phyloP scores from a whole-genome alignment of 2,888 invertebrate species.

The Orthonychiurus folsomi region DNA sequence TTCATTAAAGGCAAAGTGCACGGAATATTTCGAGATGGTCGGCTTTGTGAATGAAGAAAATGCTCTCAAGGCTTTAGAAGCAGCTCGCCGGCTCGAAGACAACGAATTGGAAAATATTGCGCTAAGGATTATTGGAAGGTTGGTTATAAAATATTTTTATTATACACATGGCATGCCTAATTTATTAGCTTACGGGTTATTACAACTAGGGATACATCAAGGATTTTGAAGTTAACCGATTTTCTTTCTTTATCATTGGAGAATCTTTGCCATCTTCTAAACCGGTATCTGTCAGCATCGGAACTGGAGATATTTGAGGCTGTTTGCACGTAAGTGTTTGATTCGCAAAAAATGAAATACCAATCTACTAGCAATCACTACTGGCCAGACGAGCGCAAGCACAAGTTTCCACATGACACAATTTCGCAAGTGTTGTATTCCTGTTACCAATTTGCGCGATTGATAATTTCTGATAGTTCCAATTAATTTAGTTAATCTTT shows the following conservation, averaged over 20 bases:
- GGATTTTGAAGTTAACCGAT: too few relatives aligned
- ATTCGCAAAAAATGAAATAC: too few relatives aligned
- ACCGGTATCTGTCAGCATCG: not conserved
- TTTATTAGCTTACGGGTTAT: too few relatives aligned
- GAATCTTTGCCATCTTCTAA: not conserved
- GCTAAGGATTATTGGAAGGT: not conserved
- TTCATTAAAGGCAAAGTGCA: not conserved
- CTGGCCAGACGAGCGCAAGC: too few relatives aligned
- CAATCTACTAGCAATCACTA: too few relatives aligned
- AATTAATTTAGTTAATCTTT: not conserved
- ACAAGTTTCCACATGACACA: too few relatives aligned
- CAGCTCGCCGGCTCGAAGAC: not conserved
- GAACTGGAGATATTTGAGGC: not conserved
- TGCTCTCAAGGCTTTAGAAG: not conserved
- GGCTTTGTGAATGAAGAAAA: not conserved
- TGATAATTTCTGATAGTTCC: too few relatives aligned
- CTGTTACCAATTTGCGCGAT: too few relatives aligned
- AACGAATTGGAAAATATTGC: not conserved
- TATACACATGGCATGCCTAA: too few relatives aligned
- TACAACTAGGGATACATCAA: too few relatives aligned
- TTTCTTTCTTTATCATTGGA: not conserved
- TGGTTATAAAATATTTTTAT: not conserved
- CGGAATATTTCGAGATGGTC: not conserved
- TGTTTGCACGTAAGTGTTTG: not conserved
- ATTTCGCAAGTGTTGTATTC: too few relatives aligned